Base-by-base conservation (phyloP, 2,113 vertebrate genomes). In the Forbesichthys papilliferus region DNA sequence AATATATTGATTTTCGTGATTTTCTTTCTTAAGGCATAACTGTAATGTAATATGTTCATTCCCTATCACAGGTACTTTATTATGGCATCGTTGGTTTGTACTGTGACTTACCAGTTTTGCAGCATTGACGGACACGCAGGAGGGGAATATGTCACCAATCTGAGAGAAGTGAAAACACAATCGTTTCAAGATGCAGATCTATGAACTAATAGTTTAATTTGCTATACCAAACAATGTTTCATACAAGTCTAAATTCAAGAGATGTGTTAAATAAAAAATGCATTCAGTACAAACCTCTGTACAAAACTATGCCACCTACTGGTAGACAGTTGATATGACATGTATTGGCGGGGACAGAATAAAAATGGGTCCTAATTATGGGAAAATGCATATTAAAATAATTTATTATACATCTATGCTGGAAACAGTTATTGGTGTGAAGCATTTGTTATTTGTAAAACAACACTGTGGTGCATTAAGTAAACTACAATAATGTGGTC, bases 251-350 rank as follows among this genome's bases (percentile, higher is more conserved):
- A 13, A 33, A 16, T 12, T 9, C 9, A 9, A n/a, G 13, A 52
- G 36, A 42, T 42, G 36, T 5, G 36, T 42, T 42, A 42, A 42
- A 6, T 42, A 5, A 42, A 42, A 42, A 27, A 27, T 27, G 27
- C 27, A n/a, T 27, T 58, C 10, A 71, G 67, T 33, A 42, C 2
- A 67, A 49, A 72, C 64, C 64, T 49, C 48, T 63, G 2, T 61
- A 61, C 20, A 73, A 62, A 69, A 58, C 46, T 52, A 84, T 48
- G 77, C 90, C 91, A 74, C 84, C 88, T 79, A 63, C 78, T 78
- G 89, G 89, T 36, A 90, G 88, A 90, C 90, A 87, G 84, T 63
- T 69, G 79, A 74, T 68, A 84, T 18, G 61, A 78, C 84, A 87
- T 62, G 72, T 5, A 55, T 3, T 61, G 59, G 75, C 76, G 66